Conservation (phyloP, 1,140 invertebrate genomes). For the Oppia nitens region DNA sequence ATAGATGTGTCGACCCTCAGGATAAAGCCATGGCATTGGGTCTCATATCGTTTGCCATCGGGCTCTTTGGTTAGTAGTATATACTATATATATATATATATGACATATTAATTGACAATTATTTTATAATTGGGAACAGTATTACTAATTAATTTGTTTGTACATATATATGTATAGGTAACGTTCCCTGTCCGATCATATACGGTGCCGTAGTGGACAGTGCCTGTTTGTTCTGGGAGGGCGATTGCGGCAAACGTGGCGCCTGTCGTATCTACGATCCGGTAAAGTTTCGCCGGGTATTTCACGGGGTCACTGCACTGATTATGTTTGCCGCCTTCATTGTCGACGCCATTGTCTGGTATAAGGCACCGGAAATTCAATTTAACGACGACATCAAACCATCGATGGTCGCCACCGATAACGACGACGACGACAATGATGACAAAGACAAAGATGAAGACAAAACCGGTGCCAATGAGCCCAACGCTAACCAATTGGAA, state of each 20-base stretch:
- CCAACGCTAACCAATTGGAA: no score
- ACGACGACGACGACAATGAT: no score
- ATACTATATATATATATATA: conserved; percentile 11
- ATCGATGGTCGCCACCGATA: no score
- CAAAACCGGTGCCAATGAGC: no score
- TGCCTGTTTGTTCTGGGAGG: conserved; percentile 68
- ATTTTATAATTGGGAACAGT: not conserved
- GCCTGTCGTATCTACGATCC: conserved; percentile 71
- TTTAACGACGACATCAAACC: conserved; percentile 36
- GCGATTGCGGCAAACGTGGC: conserved; percentile 51
- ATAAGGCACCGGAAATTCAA: conserved; percentile 55
- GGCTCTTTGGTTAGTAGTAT: conserved; percentile 54
- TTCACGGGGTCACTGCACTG: conserved; percentile 65
- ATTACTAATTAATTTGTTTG: conserved; percentile 5
- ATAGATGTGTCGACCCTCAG: conserved; percentile 68
- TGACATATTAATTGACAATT: not conserved
- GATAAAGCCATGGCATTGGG: conserved; percentile 88
- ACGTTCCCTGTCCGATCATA: conserved; percentile 78
- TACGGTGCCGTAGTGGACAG: conserved; percentile 81
- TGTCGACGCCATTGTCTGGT: conserved; percentile 63
- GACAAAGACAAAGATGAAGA: no score
- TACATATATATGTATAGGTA: conserved; percentile 34
- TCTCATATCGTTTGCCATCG: conserved; percentile 79
- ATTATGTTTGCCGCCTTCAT: conserved; percentile 64
- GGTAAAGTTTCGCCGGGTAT: conserved; percentile 60